Percentiles rank a stretch among this genome's conserved stretches.
Conservation (phyloP, 2,797 vertebrate species). For the Tamandua tetradactyla region DNA sequence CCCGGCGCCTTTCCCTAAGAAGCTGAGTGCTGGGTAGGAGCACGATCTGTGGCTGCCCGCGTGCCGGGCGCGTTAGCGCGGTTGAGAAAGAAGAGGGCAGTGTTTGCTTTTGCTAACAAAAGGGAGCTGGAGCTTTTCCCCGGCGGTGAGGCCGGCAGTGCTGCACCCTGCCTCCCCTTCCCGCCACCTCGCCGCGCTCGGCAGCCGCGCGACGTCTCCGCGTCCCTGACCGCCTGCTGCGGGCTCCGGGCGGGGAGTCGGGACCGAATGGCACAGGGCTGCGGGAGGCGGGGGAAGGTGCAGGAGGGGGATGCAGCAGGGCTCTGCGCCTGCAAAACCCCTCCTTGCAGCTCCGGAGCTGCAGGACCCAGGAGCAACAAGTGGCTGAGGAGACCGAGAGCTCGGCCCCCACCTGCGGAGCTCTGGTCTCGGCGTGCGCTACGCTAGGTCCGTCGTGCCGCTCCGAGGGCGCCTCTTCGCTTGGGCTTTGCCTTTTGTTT, state of each 20-base stretch:
- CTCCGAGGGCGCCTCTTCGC: conserved; percentile 26
- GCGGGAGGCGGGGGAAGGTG: neutral
- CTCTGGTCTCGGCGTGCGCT: conserved; percentile 6
- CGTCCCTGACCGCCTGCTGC: neutral
- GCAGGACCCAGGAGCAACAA: conserved; percentile 79
- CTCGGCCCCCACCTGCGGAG: conserved; percentile 71
- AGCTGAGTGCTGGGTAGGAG: conserved; percentile 47
- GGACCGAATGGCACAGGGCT: neutral
- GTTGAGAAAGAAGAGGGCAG: conserved; percentile 83
- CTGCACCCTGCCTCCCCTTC: conserved; percentile 62
- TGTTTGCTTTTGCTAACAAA: conserved; percentile 83
- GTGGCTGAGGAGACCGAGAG: conserved; percentile 70
- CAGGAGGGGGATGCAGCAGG: conserved; percentile 53
- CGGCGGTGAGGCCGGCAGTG: conserved; percentile 50
- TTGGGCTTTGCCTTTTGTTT: conserved; percentile 79
- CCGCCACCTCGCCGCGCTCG: conserved; percentile 61
- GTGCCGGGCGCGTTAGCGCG: conserved; percentile 76
- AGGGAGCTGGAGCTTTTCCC: conserved; percentile 66
- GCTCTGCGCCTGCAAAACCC: conserved; percentile 55
- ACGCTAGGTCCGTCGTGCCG: neutral
- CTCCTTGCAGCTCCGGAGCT: conserved; percentile 66
- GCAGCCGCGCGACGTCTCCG: neutral
- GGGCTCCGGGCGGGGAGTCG: neutral
- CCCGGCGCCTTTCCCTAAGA: conserved; percentile 49
- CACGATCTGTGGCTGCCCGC: conserved; percentile 55